Conservation (phyloP, 2,888 invertebrate genomes). For the Protodeltote pygarga region DNA sequence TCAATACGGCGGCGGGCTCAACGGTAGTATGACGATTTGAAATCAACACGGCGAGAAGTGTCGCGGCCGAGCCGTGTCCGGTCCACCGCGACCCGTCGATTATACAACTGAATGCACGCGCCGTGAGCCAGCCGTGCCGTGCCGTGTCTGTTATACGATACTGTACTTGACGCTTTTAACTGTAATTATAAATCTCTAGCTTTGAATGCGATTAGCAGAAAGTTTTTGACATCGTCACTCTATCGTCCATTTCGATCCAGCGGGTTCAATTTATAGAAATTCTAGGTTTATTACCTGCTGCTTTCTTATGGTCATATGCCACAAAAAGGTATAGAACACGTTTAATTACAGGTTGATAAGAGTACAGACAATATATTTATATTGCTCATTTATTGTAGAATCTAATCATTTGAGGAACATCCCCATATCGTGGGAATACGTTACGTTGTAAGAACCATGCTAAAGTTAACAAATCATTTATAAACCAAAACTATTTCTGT, state of each 20-base stretch:
- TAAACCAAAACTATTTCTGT: conserved; percentile 32
- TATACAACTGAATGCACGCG: conserved; percentile 73
- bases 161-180: conserved; percentile 64
- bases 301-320: not conserved
- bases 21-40: conserved; percentile 29
- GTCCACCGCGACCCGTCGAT: conserved; percentile 73
- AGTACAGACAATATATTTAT: no score
- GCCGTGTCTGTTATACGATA: conserved; percentile 75
- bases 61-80: conserved; percentile 62
- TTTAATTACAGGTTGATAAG: no score
- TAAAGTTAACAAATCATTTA: conserved; percentile 24
- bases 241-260: conserved; percentile 22
- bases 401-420: no score
- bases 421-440: no score
- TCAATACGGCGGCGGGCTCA: not conserved
- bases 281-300: not conserved
- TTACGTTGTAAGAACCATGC: no score
- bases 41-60: conserved; percentile 42
- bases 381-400: no score
- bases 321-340: not conserved
- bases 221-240: conserved; percentile 33
- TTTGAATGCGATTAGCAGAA: conserved; percentile 42
- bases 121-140: conserved; percentile 70
- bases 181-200: conserved; percentile 46
- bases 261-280: conserved; percentile 17